These are phyloP conservation scores for Sarcophaga variegata DNA, from an alignment of 2,888 invertebrate species.

Conservation along the genomic window DNA sequence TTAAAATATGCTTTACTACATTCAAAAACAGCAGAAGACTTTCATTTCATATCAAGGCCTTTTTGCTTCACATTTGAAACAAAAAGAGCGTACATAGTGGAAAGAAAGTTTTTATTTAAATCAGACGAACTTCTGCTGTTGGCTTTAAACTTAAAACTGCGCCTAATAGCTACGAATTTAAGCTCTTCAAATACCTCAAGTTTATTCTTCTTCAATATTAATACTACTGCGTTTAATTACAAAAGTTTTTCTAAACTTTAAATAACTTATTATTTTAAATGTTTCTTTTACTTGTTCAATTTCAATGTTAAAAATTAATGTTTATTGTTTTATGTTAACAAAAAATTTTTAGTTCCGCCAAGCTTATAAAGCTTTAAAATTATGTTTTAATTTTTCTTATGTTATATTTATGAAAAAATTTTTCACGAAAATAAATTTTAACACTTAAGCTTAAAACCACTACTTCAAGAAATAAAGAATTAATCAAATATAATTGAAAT, in stretches of 20 bases:
- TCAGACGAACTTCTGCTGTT: slow-evolving; percentile 74
- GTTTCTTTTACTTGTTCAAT: slow-evolving; percentile 55
- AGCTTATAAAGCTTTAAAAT: slow-evolving; percentile 62
- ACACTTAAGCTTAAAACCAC: slow-evolving; percentile 73
- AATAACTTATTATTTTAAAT: slow-evolving; percentile 39
- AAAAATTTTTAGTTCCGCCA: slow-evolving; percentile 52
- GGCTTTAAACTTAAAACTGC: slow-evolving; percentile 70
- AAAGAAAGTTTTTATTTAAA: slow-evolving; percentile 73
- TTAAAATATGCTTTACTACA: slow-evolving; percentile 82
- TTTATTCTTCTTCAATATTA: slow-evolving; percentile 62
- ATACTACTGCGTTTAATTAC: slow-evolving; percentile 50
- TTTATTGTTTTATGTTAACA: slow-evolving; percentile 55
- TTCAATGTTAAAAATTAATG: slow-evolving; percentile 64
- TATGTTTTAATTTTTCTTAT: slow-evolving; percentile 52
- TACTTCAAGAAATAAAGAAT: slow-evolving; percentile 45
- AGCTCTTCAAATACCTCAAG: slow-evolving; percentile 54
- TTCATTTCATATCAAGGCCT: slow-evolving; percentile 75
- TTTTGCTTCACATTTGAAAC: slow-evolving; percentile 36
- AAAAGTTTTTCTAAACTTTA: slow-evolving; percentile 56
- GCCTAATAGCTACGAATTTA: slow-evolving; percentile 70
- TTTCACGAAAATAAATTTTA: slow-evolving; percentile 66
- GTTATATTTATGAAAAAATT: slow-evolving; percentile 40
- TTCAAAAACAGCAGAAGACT: slow-evolving; percentile 78
- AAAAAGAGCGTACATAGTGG: slow-evolving; percentile 65
- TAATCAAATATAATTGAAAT: slow-evolving; percentile 1